Evolutionary conservation across 2,888 invertebrate genomes (phyloP).

Genomic region (Synanthedon formicaeformis): DNA sequence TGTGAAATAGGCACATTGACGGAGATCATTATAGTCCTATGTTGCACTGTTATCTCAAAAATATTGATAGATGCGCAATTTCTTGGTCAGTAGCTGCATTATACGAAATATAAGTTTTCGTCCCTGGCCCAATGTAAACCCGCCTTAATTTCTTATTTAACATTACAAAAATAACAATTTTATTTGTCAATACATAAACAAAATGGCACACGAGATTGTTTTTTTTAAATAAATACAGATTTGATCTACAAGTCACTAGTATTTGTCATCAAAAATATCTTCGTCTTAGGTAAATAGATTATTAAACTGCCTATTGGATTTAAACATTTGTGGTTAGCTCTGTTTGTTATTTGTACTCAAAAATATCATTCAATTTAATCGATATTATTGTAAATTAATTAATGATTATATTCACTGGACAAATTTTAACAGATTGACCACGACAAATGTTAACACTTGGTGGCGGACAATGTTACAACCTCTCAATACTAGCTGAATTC

Average conservation of each 20-base stretch:
- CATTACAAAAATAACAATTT: constrained; percentile 2
- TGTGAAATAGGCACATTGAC: too few species aligned
- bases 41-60: too few species aligned
- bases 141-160: too few species aligned
- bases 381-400: neutral
- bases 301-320: neutral
- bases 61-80: too few species aligned
- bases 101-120: too few species aligned
- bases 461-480: too few species aligned
- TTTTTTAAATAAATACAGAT: neutral
- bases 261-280: neutral
- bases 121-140: neutral
- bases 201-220: constrained; percentile 46
- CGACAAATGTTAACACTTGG: neutral
- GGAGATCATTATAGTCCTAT: too few species aligned
- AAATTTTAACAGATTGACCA: neutral
- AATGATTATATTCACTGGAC: neutral
- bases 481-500: too few species aligned
- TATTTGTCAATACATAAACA: constrained; percentile 22
- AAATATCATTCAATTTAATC: neutral
- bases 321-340: neutral
- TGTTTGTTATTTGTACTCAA: neutral
- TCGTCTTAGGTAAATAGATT: neutral
- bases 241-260: neutral
- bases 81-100: too few species aligned